Evolutionary conservation across 2,113 vertebrate genomes (phyloP), one percentile per base, ranked within the genome.

Genomic region (Neomonachus schauinslandi): DNA sequence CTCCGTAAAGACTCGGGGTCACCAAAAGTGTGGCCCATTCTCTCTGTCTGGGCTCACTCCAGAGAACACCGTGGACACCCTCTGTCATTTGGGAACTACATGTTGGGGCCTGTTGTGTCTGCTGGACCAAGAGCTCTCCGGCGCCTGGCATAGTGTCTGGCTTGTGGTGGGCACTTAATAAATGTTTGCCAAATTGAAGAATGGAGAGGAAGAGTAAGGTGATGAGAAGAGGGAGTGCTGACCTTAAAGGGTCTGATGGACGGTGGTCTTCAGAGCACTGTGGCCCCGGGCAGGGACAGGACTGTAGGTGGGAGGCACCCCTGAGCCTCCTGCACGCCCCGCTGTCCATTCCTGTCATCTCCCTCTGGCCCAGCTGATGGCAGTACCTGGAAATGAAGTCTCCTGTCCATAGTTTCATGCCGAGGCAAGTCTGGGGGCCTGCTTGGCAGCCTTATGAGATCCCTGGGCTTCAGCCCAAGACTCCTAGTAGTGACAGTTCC

Each of bases 201-300:
- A 83, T 79, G 51, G 59, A 69, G 95, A 87, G 55, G 53, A 92
- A 83, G 80, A 89, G 49, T 59, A 83, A 61, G 9, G 13, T 19
- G 59, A 63, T 71, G 71, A 77, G 57, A 59, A 92, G 36, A 88
- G 18, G 11, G 39, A 80, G 16, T 10, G 13, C 28, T 94, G 28
- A 39, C 81, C 28, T 85, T n/a, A 61, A 15, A 51, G 46, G 10
- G 3, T 57, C 57, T 72, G 36, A 95, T n/a, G 16, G 8, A 33
- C 0, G 1, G 11, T 11, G 28, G 12, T 71, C 76, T 55, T 79
- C 61, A 63, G 51, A 67, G 63, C 33, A 14, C 59, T 49, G n/a
- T 81, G 91, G 31, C 51, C 26, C 74, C 7, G 0, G 26, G 9
- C 36, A 77, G 76, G 24, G 7, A 9, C 55, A 89, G 72, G 72